Evolutionary conservation across 2,113 vertebrate genomes (phyloP), one percentile per base, ranked within the genome.

Genomic region (Siniperca knerii): DNA sequence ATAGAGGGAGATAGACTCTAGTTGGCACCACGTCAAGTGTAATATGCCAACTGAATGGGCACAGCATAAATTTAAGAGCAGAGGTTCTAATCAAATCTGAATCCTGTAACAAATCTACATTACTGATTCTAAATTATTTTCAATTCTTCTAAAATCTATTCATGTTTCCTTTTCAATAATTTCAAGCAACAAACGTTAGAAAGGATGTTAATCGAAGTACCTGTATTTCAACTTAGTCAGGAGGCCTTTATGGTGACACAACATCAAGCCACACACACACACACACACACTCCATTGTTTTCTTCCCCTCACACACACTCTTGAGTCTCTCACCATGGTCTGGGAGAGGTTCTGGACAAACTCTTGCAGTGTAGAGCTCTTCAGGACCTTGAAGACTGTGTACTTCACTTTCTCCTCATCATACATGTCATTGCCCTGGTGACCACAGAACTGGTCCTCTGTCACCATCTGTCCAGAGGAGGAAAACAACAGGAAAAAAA

Each of bases 381-480:
- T 99, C 90, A 99, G 92, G 84, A 99, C 98, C 94, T 99, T 99
- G 95, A 99, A 99, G 90, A 99, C 97, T 0, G 98, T 99, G 93
- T 99, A 99, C 87, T 99, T 99, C 79, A 99, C 98, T 94, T 99
- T 99, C 91, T 99, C 98, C 91, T 99, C 98, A 50, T 99, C 98
- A 1, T 99, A 99, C 98, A 99, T 99, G 93, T 99, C 98, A 20
- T 99, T 99, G 89, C 98, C 98, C 96, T 99, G 98, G 91, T 99
- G 98, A 81, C 98, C 98, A 85, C 98, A 99, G 92, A 99, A 99
- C 96, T 99, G 98, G 95, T 99, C 98, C 95, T 99, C 98, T 55
- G 98, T 97, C 66, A 99, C 98, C 86, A 99, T 99, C 98, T 99
- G 52, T 4, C 10, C 46, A 72, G 20, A 74, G 33, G 50, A 52